A percentile compares a stretch with the other conserved stretches of the same genome.
phyloP scores from a whole-genome alignment of 1,140 invertebrate genomes.

The Hylyphantes graminicola region DNA sequence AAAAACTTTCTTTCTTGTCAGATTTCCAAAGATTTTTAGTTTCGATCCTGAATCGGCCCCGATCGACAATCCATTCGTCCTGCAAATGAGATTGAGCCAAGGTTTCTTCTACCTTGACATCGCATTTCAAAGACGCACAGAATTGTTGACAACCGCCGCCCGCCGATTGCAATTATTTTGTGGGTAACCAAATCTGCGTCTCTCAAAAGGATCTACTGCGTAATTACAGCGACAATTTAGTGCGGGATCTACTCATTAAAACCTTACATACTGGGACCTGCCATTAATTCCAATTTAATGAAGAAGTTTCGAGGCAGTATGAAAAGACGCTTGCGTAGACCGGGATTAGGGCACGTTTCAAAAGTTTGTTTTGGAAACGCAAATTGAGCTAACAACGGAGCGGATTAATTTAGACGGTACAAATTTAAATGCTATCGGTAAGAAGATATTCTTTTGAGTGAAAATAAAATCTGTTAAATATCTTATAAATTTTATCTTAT shows the following conservation, averaged over 20 bases:
- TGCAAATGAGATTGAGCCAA: background rate
- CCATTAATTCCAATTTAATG: constrained; percentile 42
- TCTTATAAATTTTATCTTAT: no score
- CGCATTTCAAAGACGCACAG: constrained; percentile 26
- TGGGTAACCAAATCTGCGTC: constrained; percentile 20
- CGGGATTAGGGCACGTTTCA: no score
- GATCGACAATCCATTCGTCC: background rate
- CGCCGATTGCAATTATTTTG: constrained; percentile 18
- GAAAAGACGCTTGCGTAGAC: no score
- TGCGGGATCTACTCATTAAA: constrained; percentile 23
- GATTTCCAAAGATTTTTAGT: no score
- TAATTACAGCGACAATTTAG: constrained; percentile 1
- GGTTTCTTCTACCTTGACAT: constrained; percentile 28
- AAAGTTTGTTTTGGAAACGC: no score
- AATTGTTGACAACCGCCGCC: constrained; percentile 22
- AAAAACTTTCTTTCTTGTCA: no score
- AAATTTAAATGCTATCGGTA: no score
- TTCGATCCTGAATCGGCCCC: background rate
- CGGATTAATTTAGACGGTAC: no score
- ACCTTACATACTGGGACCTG: constrained; percentile 3
- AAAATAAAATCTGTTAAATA: no score
- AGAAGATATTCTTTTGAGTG: no score
- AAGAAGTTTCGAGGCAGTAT: background rate
- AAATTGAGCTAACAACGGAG: no score
- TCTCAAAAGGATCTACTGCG: constrained; percentile 22